Base-by-base conservation (phyloP, 2,888 invertebrate genomes). In the Anoplius nigerrimus region DNA sequence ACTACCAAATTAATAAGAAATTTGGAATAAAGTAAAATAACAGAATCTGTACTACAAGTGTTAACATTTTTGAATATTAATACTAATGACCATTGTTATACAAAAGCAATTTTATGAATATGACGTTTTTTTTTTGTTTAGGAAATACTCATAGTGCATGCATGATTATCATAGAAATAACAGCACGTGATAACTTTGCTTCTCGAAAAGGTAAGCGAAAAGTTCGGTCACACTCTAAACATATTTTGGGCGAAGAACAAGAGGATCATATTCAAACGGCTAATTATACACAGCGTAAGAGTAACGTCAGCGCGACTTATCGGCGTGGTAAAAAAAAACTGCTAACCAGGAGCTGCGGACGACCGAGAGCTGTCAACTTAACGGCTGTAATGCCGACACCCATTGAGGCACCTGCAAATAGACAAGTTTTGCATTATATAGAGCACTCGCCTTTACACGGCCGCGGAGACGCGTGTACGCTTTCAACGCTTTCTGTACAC, bases 331-430 rank as follows among this genome's bases (percentile, higher is more conserved):
- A 64, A 66, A 78, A 61, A 67, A 70, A 21, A 20, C 65, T 70
- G 92, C 93, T 92, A 91, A 98, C 98, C 92, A 98, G 91, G 82
- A 99, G 91, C 88, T 98, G 98, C 58, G 99, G 99, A 87, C 99
- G 93, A 82, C 99, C 99, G 46, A 99, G 92, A 8, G 99, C 99
- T 42, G 99, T 99, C 82, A 99, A 90, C 90, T 99, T 99, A 72
- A 99, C 93, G 51, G 99, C 99, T 86, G 98, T 97, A 84, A 99
- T 95, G 48, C 99, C 99, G 22, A 98, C 97, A 73, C 97, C 96
- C 89, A 95, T 94, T 43, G 98, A 98, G 65, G 95, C 94, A 84
- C 94, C 98, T 97, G 90, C 18, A 64, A 22, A 15, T 16, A 43
- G 18, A 8, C 5, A 13, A 34, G 4, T 1, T 15, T 63, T 2